Evolutionary conservation across 2,113 vertebrate genomes (phyloP), one percentile per base, ranked within the genome.

Genomic region (Aleadryas rufinucha): DNA sequence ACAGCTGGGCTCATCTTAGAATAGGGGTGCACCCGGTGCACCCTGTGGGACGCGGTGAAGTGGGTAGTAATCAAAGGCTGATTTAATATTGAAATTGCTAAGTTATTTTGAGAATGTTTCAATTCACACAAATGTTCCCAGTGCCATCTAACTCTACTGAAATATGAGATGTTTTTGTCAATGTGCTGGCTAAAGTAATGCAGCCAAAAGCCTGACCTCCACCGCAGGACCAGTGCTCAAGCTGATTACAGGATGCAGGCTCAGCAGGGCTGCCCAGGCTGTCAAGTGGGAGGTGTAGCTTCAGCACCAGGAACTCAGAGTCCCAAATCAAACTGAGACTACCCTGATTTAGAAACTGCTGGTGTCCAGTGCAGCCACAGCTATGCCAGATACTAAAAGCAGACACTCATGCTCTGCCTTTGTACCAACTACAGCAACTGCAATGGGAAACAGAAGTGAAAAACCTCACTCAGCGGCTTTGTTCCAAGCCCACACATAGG

Each of bases 361-460:
- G 27, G 39, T 84, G 56, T 56, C 65, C 77, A 49, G 21, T 21
- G 28, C 60, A 81, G 59, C 64, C 79, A 50, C 47, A 77, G 35
- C 68, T 54, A 49, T 20, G 54, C 53, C 41, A 69, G 2, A 49
- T 59, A 33, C 79, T 88, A 69, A 84, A 88, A 84, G n/a, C 6
- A 81, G 54, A 86, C 13, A 33, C 12, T 45, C 39, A 52, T 41
- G 24, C 24, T 90, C 57, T 88, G 84, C 37, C 70, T 92, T 85
- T 10, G 0, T 65, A 83, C 60, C 60, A 53, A 42, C 79, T 70
- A 52, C 59, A 83, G 26, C 22, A 61, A 65, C 12, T 52, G 2
- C 66, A 65, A 47, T 39, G 59, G 92, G 94, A 96, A 95, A 41
- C 42, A 95, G 75, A 90, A 92, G 88, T 70, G 59, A 92, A 96